Base-by-base conservation (phyloP, 1,140 invertebrate species). In the Stegodyphus mimosarum region DNA sequence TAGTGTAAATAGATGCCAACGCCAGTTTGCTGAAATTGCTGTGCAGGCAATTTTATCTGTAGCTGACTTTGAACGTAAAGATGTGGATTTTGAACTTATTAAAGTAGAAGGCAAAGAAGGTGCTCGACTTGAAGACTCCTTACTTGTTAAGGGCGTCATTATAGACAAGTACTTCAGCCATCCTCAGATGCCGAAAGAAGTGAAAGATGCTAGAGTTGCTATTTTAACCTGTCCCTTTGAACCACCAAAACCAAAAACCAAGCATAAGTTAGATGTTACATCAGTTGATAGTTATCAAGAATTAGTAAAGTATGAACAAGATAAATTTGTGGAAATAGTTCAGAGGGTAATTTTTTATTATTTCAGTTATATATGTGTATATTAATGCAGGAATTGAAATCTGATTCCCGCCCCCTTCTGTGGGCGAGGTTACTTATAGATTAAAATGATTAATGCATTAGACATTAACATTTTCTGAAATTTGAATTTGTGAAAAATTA, bases 141-240 rank as follows among this genome's bases (percentile, higher is more conserved):
- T 98, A 92, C 91, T 99, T 53, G 97, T 99, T 13, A 96, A 95
- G 88, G 99, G 99, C 81, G 99, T 99, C 6, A 94, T 99, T 86
- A 94, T 99, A 18, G 98, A 99, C 90, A 99, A 99, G 92, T 98
- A 99, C 86, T 97, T 99, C 92, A 98, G 96, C 88, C 99, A 99
- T 93, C 97, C 99, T 75, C 99, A 99, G 92, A 99, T 99, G 99
- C 98, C 98, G 2, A 99, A 96, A 93, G 90, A 91, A 83, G 90
- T 96, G 7, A 93, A 94, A 91, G 93, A 99, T 92, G 98, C 97
- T 0, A 98, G 98, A 90, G 91, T 99, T 70, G 98, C 98, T 3
- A 99, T 99, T 88, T 92, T 99, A 7, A 99, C 99, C 15, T 99
- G 99, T 91, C 97, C 99, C 87, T 99, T 99, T 92, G 99, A 99